Conservation (phyloP, 2,113 vertebrate species). For the Hippolais icterina region DNA sequence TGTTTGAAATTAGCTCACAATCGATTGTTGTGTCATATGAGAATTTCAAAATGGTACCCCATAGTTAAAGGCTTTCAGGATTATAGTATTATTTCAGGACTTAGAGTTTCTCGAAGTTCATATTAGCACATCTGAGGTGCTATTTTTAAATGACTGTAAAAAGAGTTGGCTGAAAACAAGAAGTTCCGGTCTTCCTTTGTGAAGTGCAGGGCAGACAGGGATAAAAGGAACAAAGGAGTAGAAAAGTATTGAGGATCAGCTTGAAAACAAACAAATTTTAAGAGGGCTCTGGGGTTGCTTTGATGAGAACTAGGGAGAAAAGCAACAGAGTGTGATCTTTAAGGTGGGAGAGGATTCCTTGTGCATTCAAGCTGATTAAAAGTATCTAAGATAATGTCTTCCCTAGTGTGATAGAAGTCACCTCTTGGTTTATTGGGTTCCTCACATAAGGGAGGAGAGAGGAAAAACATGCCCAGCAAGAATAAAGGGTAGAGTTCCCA, state of each 20-base stretch:
- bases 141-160: neutral
- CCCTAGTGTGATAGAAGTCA: neutral
- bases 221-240: neutral
- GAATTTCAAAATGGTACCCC: neutral
- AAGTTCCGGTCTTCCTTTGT: neutral
- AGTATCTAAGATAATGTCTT: neutral
- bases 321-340: rapidly evolving
- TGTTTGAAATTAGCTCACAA: neutral
- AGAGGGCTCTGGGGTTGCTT: neutral
- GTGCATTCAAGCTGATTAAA: neutral
- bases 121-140: neutral
- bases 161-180: neutral
- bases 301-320: neutral
- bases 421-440: neutral
- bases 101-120: neutral
- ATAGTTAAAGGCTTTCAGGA: neutral
- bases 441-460: neutral
- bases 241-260: neutral
- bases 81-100: neutral
- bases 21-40: neutral
- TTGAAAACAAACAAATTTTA: neutral
- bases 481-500: neutral
- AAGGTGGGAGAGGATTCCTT: neutral
- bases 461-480: neutral
- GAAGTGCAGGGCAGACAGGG: neutral